Conservation (phyloP, 2,888 invertebrate species). For the Parelbella ahira region DNA sequence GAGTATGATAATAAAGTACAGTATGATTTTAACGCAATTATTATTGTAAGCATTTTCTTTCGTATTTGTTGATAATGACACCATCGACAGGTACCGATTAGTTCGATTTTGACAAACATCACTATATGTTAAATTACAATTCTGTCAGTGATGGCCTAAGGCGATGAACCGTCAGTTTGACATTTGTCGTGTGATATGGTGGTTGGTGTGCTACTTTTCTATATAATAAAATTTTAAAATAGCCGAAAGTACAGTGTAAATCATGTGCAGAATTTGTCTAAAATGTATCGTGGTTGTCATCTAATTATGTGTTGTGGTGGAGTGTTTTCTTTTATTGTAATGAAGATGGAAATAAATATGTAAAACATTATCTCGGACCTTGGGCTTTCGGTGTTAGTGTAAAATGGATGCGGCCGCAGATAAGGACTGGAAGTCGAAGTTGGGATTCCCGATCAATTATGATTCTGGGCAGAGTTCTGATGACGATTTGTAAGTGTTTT, state of each 20-base stretch:
- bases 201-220: no score
- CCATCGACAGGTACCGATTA: no score
- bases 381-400: slow-evolving; percentile 29
- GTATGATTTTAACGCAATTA: no score
- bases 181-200: slow-evolving; percentile 14
- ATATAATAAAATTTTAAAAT: neutral
- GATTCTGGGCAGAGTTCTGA: slow-evolving; percentile 71
- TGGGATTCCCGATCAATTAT: slow-evolving; percentile 75
- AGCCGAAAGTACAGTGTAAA: slow-evolving; percentile 2
- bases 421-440: slow-evolving; percentile 71
- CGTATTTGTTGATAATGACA: no score
- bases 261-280: neutral
- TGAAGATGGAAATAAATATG: slow-evolving; percentile 6
- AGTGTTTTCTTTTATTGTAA: slow-evolving; percentile 1
- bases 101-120: no score
- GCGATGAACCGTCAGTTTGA: no score
- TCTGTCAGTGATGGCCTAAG: no score
- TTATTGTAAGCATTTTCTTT: no score
- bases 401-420: slow-evolving; percentile 60
- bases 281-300: no score
- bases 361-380: slow-evolving; percentile 10
- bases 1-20: no score
- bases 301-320: neutral
- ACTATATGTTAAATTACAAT: no score
- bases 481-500: slow-evolving; percentile 67